These are phyloP conservation scores for Rhynchomys soricoides DNA, from an alignment of 2,113 vertebrate species.

Conservation along the genomic window DNA sequence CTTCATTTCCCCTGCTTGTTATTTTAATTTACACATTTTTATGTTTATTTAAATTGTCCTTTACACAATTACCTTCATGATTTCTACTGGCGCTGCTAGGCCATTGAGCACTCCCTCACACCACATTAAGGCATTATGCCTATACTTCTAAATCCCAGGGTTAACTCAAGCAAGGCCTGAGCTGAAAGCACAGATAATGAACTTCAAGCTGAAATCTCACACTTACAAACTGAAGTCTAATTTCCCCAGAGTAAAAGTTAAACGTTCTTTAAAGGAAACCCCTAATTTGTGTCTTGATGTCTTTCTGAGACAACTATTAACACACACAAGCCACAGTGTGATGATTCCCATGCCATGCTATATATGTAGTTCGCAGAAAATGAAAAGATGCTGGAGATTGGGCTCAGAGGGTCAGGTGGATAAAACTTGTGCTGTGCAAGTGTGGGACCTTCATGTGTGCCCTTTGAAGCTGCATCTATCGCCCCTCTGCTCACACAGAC, in stretches of 20 bases:
- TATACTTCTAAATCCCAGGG: background rate
- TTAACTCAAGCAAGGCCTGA: background rate
- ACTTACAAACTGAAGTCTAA: background rate
- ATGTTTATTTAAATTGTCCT: background rate
- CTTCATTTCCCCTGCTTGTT: background rate
- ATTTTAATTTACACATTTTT: background rate
- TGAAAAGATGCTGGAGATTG: background rate
- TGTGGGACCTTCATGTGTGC: background rate
- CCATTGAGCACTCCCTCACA: background rate
- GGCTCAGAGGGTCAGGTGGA: background rate
- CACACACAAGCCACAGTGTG: background rate
- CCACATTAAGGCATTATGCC: background rate
- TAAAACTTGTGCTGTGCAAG: background rate
- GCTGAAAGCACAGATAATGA: background rate
- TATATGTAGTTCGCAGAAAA: background rate
- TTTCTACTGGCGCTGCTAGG: background rate
- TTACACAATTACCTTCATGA: background rate
- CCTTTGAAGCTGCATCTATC: no score
- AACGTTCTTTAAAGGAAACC: background rate
- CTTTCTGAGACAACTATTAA: background rate
- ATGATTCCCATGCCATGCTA: background rate
- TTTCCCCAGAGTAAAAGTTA: background rate
- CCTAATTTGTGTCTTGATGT: background rate
- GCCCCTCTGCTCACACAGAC: background rate
- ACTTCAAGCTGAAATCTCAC: background rate